Evolutionary conservation across 2,797 vertebrate species (phyloP).

Genomic region (Pangasius djambal): DNA sequence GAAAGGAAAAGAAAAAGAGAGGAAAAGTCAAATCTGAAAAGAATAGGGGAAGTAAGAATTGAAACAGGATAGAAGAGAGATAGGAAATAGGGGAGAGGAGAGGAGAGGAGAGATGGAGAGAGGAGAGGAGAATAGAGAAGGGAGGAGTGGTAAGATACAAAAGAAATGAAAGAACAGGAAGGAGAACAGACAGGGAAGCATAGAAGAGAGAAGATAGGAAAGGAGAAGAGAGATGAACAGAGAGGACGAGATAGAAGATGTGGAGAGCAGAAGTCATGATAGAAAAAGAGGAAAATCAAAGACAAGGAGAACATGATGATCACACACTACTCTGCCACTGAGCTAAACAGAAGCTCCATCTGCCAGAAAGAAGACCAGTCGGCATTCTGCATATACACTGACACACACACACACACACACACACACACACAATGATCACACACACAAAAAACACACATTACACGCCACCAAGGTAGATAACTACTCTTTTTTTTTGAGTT

Average conservation of each 20-base stretch:
- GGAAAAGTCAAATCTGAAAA: too few relatives aligned
- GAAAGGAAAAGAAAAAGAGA: background rate
- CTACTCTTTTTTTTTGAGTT: background rate
- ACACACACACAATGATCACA: background rate
- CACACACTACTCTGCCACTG: background rate
- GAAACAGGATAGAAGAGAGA: background rate
- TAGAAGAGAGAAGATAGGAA: background rate
- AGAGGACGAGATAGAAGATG: background rate
- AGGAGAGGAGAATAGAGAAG: background rate
- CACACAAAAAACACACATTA: background rate
- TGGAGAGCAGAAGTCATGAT: background rate
- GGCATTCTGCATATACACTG: background rate
- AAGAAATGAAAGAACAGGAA: background rate
- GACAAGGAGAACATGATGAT: background rate
- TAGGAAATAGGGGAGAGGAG: too few relatives aligned
- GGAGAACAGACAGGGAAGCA: background rate
- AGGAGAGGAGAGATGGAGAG: background rate
- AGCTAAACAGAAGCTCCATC: constrained; percentile 14
- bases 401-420: background rate
- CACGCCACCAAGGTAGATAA: background rate
- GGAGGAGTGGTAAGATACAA: background rate
- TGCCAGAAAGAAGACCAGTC: constrained; percentile 3
- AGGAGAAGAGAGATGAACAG: background rate
- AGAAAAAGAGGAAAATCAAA: background rate
- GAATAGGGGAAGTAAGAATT: too few relatives aligned